Base-by-base conservation (phyloP, 2,888 invertebrate species). In the Notodonta dromedarius region DNA sequence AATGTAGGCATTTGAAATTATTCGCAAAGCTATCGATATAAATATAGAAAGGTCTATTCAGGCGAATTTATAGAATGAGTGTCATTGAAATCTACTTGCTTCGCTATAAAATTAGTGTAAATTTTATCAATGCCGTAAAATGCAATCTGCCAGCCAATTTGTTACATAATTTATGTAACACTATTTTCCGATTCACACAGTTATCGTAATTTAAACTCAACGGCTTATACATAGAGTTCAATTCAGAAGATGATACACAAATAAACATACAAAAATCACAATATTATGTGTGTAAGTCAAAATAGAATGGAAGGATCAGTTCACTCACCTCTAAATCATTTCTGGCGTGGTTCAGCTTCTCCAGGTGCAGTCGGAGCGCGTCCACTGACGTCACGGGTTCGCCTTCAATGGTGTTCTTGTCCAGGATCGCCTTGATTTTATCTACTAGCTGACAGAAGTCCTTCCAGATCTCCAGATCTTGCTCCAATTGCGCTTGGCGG, bases 391-490 rank as follows among this genome's bases (percentile, higher is more conserved):
- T 95, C 42, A 97, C 96, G 0, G 96, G 96, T 74, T 98, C 97
- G 68, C 97, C 97, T n/a, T 94, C 94, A 71, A 98, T 96, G 76
- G 95, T 95, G 39, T 96, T 96, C 80, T 97, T 96, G 16, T 95
- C 95, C 74, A 98, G 93, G 24, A 96, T 95, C 7, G 96, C 95
- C 78, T 95, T 95, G 4, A 98, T 96, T 80, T 97, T 96, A 61
- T 97, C 97, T 79, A 97, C 94, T 32, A 96, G 94, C 77, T 96
- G 96, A 64, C 95, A 95, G 87, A 97, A 98, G 80, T 97, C 96
- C 79, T 96, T 96, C 97, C 98, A 98, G 59, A 97, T 96, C 75
- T 97, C 96, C 12, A 96, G 94, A 74, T 97, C 97, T 84, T 97
- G 96, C 80, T 98, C 97, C 65, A 98, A 86, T 65, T 96, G 95